Evolutionary conservation across 64 coral and sea anemone genomes (phyloP), one percentile per base, ranked within the genome.

Genomic region (Porites australiensis): DNA sequence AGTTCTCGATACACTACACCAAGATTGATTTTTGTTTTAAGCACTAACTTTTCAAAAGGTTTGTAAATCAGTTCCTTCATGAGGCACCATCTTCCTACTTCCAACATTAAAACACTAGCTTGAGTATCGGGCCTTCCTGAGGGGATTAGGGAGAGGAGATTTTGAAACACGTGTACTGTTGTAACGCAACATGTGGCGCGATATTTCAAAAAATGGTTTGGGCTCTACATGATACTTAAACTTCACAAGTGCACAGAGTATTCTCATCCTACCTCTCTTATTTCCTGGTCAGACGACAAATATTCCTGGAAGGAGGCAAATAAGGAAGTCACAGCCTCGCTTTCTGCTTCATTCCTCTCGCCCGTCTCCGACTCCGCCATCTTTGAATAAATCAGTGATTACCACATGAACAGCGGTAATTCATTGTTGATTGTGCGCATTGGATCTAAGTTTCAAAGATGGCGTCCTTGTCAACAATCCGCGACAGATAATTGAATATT

Each of bases 231-330:
- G 27, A 37, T 37, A 37, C 27, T 37, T 37, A 0, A 27, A 52
- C 67, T 77, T 4, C 7, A 8, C 8, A n/a, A 18, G 1, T 7
- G 9, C 7, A 5, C 63, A 50, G 81, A 8, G 2, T 13, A 12
- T 0, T 20, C 13, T 76, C 55, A 63, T 7, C 90, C 61, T 43
- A 96, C 95, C 95, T 96, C 95, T 92, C 91, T 96, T 79, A 90
- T 94, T 65, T 91, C 92, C 47, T 96, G 95, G 12, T 96, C 92
- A 70, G 66, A 82, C 4, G 95, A 79, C 46, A 96, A 91, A 77
- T 91, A 87, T 46, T 94, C 81, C 79, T 94, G 92, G 64, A 94
- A 89, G 44, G 79, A 80, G n/a, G 55, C 74, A 52, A 96, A 96
- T 5, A 93, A 74, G 22, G 75, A 63, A 13, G 82, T 83, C 21